Evolutionary conservation across 2,888 invertebrate species (phyloP).

Genomic region (Lasioglossum figueresi): DNA sequence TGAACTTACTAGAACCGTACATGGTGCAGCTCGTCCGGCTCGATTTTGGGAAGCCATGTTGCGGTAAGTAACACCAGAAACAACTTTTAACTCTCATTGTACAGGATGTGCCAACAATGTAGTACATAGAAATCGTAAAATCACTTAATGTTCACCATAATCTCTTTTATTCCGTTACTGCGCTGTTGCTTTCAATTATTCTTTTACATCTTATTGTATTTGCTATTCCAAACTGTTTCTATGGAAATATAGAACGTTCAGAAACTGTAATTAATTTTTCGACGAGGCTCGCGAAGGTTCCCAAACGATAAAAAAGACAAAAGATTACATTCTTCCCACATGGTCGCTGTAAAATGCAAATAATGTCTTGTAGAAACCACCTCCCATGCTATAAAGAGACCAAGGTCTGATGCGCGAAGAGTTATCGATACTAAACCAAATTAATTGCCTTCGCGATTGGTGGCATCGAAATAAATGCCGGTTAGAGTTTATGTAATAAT

Average conservation of each 20-base stretch:
- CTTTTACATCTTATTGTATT: background rate
- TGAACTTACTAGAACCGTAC: constrained; percentile 96
- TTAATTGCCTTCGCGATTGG: background rate
- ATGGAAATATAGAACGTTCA: no score
- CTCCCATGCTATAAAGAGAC: background rate
- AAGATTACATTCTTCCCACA: background rate
- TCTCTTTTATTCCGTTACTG: background rate
- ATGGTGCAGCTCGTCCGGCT: constrained; percentile 96
- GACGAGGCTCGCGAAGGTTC: background rate
- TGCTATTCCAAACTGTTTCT: background rate
- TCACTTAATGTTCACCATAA: background rate
- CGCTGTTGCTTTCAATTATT: background rate
- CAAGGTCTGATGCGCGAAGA: background rate
- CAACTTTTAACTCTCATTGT: background rate
- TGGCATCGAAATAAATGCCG: background rate
- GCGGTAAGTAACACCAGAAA: constrained; percentile 88
- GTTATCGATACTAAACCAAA: background rate
- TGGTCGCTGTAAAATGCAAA: background rate
- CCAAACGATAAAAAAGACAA: background rate
- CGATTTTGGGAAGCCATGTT: constrained; percentile 96
- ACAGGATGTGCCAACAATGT: no score
- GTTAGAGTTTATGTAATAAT: background rate
- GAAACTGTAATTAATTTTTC: background rate
- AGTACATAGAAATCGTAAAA: background rate
- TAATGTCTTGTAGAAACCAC: background rate